Conservation (phyloP, 2,888 invertebrate genomes). For the Ernsta delagoae region DNA sequence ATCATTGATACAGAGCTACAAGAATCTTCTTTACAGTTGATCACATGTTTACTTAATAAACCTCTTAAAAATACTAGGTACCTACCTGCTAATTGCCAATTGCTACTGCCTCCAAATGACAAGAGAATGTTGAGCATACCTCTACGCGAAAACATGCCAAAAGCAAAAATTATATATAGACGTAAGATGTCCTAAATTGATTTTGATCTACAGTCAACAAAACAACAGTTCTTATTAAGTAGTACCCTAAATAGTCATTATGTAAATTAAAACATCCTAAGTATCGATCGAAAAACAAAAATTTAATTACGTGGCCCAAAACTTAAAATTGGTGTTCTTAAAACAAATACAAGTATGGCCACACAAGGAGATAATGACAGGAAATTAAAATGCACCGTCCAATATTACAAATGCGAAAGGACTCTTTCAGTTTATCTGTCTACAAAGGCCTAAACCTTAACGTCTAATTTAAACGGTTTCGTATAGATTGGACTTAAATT, state of each 20-base stretch:
- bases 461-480: too few species aligned
- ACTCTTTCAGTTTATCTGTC: background rate
- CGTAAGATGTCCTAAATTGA: too few species aligned
- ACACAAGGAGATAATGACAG: conserved; percentile 43
- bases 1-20: background rate
- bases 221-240: background rate
- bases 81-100: too few species aligned
- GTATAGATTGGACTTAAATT: too few species aligned
- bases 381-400: conserved; percentile 41
- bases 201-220: background rate
- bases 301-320: conserved; percentile 16
- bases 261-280: conserved; percentile 15
- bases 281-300: conserved; percentile 9
- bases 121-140: too few species aligned
- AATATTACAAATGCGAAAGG: background rate
- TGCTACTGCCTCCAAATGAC: too few species aligned
- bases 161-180: too few species aligned
- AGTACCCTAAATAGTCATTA: conserved; percentile 10
- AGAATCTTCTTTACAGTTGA: background rate
- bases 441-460: too few species aligned
- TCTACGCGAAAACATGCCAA: too few species aligned
- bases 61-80: too few species aligned
- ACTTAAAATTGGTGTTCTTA: conserved; percentile 7
- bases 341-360: conserved; percentile 31
- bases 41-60: too few species aligned